These are phyloP conservation scores for Tor tambroides DNA, from an alignment of 2,113 vertebrate species.

Conservation along the genomic window DNA sequence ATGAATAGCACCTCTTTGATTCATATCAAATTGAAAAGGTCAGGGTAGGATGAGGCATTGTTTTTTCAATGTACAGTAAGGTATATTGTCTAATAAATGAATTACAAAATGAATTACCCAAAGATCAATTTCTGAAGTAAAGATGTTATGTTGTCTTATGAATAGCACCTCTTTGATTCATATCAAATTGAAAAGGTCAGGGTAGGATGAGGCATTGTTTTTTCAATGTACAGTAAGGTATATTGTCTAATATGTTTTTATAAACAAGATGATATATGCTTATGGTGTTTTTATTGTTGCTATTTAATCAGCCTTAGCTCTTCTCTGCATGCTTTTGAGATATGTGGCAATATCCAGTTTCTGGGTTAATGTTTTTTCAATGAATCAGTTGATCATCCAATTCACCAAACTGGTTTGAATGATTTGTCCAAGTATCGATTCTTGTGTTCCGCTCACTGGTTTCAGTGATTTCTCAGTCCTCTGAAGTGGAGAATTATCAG, in stretches of 20 bases:
- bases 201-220: neutral
- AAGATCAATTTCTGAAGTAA: too few species aligned
- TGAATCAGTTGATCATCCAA: neutral
- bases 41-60: too few species aligned
- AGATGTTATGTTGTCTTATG: neutral
- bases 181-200: neutral
- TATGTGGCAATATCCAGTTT: neutral
- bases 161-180: neutral
- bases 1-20: too few species aligned
- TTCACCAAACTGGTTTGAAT: neutral
- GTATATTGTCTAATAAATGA: too few species aligned
- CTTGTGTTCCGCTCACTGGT: neutral
- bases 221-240: neutral
- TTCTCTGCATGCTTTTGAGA: neutral
- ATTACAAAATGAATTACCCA: too few species aligned
- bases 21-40: too few species aligned
- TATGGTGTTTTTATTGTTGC: neutral
- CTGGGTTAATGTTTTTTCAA: neutral
- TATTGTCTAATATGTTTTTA: neutral
- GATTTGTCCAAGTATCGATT: neutral
- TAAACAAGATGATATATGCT: neutral
- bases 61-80: too few species aligned
- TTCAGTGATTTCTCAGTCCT: neutral
- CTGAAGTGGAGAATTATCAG: neutral
- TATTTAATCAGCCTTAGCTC: neutral